phyloP scores from a whole-genome alignment of 2,113 vertebrate genomes.

The Pangasianodon hypophthalmus region DNA sequence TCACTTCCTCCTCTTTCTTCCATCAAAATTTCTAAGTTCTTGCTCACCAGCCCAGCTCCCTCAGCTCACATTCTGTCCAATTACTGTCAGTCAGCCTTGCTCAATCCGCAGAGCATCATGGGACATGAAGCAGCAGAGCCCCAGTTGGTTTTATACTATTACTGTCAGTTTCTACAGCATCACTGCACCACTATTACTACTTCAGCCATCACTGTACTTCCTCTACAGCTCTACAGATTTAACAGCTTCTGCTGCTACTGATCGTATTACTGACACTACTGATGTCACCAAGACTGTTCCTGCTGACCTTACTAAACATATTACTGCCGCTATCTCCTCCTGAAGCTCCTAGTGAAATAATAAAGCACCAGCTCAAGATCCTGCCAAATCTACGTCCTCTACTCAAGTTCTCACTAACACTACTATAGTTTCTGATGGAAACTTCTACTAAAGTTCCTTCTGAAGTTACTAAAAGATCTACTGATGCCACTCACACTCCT shows the following conservation, averaged over 20 bases:
- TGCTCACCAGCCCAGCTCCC: constrained; percentile 23
- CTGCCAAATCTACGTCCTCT: neutral
- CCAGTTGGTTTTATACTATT: no score
- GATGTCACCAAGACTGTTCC: neutral
- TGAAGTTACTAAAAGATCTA: neutral
- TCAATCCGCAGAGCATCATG: neutral
- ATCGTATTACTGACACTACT: neutral
- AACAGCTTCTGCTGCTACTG: neutral
- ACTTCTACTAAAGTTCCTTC: neutral
- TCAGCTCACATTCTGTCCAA: constrained; percentile 40
- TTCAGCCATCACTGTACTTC: neutral
- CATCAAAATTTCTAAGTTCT: neutral
- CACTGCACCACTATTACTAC: neutral
- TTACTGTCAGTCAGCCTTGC: constrained; percentile 57
- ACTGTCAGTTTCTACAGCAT: neutral
- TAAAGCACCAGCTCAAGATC: neutral
- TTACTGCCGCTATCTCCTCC: neutral
- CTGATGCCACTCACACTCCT: neutral
- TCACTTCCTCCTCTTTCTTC: constrained; percentile 1
- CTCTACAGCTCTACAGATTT: neutral
- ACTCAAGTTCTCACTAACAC: neutral
- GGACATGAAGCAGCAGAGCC: neutral
- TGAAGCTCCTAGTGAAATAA: neutral
- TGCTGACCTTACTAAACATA: neutral
- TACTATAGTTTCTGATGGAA: neutral